Conservation (phyloP, 2,888 invertebrate species). For the Calephelis perditalis region DNA sequence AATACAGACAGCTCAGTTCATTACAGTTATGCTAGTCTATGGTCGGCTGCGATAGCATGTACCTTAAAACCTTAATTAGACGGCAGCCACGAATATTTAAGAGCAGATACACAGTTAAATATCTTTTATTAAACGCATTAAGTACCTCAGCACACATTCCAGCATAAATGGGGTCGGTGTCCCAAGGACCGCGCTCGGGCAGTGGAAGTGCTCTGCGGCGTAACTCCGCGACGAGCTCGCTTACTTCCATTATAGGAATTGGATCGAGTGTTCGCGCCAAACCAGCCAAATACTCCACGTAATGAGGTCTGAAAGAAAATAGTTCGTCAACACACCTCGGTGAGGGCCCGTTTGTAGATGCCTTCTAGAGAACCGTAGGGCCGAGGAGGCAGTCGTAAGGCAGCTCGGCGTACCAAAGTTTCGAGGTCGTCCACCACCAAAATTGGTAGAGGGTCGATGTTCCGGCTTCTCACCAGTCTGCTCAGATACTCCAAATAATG, state of each 20-base stretch:
- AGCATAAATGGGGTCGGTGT: conserved; percentile 90
- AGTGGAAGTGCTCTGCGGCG: conserved; percentile 89
- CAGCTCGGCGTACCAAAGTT: conserved; percentile 86
- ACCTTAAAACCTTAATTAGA: too few species aligned
- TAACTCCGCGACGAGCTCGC: conserved; percentile 92
- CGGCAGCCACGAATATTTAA: too few species aligned
- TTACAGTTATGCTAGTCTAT: too few species aligned
- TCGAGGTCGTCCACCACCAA: conserved; percentile 89
- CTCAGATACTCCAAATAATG: conserved; percentile 95
- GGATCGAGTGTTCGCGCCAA: conserved; percentile 94
- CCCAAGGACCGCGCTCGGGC: conserved; percentile 89
- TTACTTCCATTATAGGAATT: conserved; percentile 90
- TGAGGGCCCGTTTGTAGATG: conserved; percentile 80
- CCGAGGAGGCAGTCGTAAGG: conserved; percentile 84
- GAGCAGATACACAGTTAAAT: too few species aligned
- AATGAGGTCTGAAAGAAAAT: conserved; percentile 87
- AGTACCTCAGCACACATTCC: conserved; percentile 91
- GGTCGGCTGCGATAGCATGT: too few species aligned
- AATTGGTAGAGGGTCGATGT: conserved; percentile 87
- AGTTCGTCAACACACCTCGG: conserved; percentile 76
- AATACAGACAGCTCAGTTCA: too few species aligned
- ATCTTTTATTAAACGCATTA: background rate
- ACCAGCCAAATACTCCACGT: conserved; percentile 96
- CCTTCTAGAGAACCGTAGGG: conserved; percentile 85
- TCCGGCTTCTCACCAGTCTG: conserved; percentile 82